A percentile compares a stretch with the other conserved stretches of the same genome.
These are phyloP conservation scores for Thysanoteuthis rhombus DNA, from an alignment of 2,888 invertebrate species.

Conservation along the genomic window DNA sequence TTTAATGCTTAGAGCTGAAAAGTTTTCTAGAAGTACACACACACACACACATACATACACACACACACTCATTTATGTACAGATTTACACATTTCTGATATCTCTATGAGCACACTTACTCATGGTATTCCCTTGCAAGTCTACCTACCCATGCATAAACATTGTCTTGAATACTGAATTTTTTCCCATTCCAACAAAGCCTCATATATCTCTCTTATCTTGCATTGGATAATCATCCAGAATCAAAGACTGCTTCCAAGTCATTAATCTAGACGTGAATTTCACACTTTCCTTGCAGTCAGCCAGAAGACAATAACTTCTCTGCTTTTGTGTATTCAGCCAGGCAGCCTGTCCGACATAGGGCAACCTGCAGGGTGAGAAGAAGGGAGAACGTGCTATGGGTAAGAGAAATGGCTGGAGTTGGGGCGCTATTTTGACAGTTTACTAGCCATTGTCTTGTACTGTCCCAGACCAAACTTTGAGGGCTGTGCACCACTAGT, in stretches of 20 bases:
- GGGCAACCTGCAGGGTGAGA: background rate
- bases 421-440: background rate
- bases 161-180: background rate
- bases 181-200: background rate
- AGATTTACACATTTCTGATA: background rate
- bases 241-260: background rate
- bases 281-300: background rate
- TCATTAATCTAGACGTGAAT: background rate
- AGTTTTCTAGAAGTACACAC: no score
- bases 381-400: background rate
- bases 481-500: background rate
- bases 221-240: background rate
- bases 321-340: background rate
- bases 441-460: background rate
- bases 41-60: background rate
- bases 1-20: no score
- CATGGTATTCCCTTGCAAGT: no score
- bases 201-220: background rate
- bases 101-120: background rate
- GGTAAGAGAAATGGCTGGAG: background rate
- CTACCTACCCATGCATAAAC: no score
- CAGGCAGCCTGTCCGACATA: background rate
- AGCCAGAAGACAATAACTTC: background rate
- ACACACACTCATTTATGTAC: background rate
- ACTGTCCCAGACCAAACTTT: conserved; percentile 12